Base-by-base conservation (phyloP, 2,888 invertebrate species). In the Xanthorhoe designata region DNA sequence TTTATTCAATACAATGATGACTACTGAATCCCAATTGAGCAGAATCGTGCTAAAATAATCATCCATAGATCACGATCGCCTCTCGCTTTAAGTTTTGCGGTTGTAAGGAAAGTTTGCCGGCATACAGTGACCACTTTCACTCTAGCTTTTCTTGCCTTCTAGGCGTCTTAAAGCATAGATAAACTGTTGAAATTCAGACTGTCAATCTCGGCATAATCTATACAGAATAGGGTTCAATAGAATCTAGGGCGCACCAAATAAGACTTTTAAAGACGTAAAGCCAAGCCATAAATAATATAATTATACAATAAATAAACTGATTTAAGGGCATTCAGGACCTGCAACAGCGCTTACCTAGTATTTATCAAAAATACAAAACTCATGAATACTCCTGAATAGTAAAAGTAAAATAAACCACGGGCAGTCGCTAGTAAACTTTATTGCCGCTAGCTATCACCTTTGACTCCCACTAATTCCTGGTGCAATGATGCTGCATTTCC, bases 51-150 rank as follows among this genome's bases (percentile, higher is more conserved):
- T 71, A 76, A 71, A 74, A 67, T 62, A 66, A 66, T 69, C 47
- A 59, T 65, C 49, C 56, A 35, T 32, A 51, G 52, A 69, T 65
- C 71, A 66, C 68, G 66, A 70, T 64, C 51, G 8, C 17, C 47
- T 52, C 62, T 62, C 62, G 64, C 73, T 72, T 75, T 73, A 73
- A 42, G 38, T 24, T 56, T 68, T 78, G 81, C 78, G 79, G 78
- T 78, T 78, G 67, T 81, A 85, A 85, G 80, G 86, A 89, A 90
- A 90, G 89, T 89, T 86, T 77, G 77, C 82, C 78, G 75, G 85
- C 81, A 80, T 75, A 84, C 81, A 80, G 73, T 80, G 82, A 83
- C 82, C 78, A 87, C 91, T 91, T 91, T 91, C 91, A 88, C 91
- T 49, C n/a, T 29, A 68, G 66, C 68, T 69, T 72, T 68, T 69